Percentiles rank a stretch among this genome's conserved stretches.
Evolutionary conservation across 2,888 invertebrate species (phyloP).

Genomic region (Nemoura dubitans): DNA sequence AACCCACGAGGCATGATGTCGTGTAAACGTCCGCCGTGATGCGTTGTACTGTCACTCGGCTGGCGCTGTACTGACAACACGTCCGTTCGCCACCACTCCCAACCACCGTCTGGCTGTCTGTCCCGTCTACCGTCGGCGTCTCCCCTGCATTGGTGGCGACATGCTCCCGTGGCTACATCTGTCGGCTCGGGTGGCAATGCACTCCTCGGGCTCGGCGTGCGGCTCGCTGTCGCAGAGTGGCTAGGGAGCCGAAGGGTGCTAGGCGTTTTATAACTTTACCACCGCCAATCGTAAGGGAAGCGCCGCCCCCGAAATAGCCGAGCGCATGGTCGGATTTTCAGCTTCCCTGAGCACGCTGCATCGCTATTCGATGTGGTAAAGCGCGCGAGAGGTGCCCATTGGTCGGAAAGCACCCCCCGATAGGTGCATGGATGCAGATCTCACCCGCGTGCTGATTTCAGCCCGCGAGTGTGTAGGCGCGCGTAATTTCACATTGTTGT

Average conservation of each 20-base stretch:
- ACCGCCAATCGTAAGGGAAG: conserved; percentile 28
- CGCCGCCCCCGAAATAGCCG: neutral
- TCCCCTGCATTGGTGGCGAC: neutral
- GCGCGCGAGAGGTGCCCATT: conserved; percentile 18
- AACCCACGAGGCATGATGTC: conserved; percentile 50
- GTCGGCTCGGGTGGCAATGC: neutral
- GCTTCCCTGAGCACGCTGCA: neutral
- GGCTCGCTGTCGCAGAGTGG: conserved; percentile 38
- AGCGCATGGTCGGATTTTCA: conserved; percentile 31
- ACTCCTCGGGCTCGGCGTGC: neutral
- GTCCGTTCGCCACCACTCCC: conserved; percentile 9
- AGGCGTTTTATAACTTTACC: conserved; percentile 40
- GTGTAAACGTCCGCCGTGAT: conserved; percentile 13
- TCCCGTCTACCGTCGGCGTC: neutral
- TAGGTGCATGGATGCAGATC: neutral
- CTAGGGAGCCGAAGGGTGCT: neutral
- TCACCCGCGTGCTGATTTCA: neutral
- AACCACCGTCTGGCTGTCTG: conserved; percentile 27
- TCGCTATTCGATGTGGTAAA: conserved; percentile 1
- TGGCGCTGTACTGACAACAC: neutral
- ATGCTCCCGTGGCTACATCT: conserved; percentile 18
- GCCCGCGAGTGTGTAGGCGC: neutral
- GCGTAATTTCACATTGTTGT: neutral
- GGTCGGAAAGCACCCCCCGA: neutral
- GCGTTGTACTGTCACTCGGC: neutral